Percentiles rank a stretch among this genome's conserved stretches.
Conservation (phyloP, 2,888 invertebrate genomes). For the Agelastica alni region DNA sequence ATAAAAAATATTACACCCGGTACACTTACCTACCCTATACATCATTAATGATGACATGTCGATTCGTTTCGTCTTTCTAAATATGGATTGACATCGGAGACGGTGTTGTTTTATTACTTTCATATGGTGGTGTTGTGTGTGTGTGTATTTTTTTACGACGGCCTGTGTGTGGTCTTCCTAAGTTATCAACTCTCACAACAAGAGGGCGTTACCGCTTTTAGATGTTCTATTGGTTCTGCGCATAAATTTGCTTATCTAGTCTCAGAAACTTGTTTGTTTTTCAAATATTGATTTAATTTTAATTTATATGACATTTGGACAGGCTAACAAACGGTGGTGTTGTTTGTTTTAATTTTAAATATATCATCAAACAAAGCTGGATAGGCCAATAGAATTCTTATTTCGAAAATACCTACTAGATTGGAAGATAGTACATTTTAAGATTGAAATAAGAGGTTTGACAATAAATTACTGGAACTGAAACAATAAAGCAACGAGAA, state of each 20-base stretch:
- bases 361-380: too few relatives aligned
- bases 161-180: slow-evolving; percentile 32
- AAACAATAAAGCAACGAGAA: too few relatives aligned
- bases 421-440: too few relatives aligned
- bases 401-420: too few relatives aligned
- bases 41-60: slow-evolving; percentile 26
- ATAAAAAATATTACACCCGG: too few relatives aligned
- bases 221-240: slow-evolving; percentile 25
- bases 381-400: too few relatives aligned
- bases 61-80: slow-evolving; percentile 33
- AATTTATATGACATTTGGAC: too few relatives aligned
- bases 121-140: too few relatives aligned
- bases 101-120: slow-evolving; percentile 37
- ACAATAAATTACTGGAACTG: too few relatives aligned
- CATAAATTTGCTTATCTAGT: slow-evolving; percentile 29
- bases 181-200: slow-evolving; percentile 25
- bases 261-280: slow-evolving; percentile 23
- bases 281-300: slow-evolving; percentile 15
- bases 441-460: too few relatives aligned
- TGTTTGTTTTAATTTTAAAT: too few relatives aligned
- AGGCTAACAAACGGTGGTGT: too few relatives aligned
- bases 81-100: slow-evolving; percentile 32
- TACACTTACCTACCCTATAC: background rate
- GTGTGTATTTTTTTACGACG: slow-evolving; percentile 12
- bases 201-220: slow-evolving; percentile 29